Evolutionary conservation across 2,113 vertebrate genomes (phyloP).

Genomic region (Struthidea cinerea): DNA sequence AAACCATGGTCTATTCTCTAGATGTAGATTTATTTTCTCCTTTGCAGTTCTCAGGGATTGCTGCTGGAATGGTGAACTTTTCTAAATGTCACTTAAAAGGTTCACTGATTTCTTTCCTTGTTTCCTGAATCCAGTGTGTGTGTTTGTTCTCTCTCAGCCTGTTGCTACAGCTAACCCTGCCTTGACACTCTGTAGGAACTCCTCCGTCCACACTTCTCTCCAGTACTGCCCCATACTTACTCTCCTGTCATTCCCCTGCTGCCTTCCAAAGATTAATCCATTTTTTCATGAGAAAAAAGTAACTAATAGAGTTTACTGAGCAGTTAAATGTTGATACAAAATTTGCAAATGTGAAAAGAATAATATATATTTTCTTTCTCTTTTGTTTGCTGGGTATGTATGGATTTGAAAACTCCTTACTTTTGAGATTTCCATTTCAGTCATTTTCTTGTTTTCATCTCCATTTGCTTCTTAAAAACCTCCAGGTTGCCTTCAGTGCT

Average conservation of each 20-base stretch:
- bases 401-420: neutral
- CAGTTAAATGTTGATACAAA: neutral
- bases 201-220: neutral
- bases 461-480: neutral
- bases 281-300: neutral
- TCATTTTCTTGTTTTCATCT: neutral
- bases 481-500: neutral
- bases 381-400: neutral
- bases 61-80: conserved; percentile 44
- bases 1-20: neutral
- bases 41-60: neutral
- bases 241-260: neutral
- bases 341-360: neutral
- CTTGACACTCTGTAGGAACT: neutral
- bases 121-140: neutral
- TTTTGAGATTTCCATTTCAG: neutral
- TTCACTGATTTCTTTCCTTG: neutral
- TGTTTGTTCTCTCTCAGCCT: neutral
- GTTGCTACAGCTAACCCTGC: neutral
- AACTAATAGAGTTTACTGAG: neutral
- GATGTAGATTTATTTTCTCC: conserved; percentile 26
- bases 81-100: conserved; percentile 56
- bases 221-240: neutral
- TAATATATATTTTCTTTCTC: neutral
- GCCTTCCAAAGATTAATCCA: neutral